Evolutionary conservation across 2,113 vertebrate genomes (phyloP).

Genomic region (Galeopterus variegatus): DNA sequence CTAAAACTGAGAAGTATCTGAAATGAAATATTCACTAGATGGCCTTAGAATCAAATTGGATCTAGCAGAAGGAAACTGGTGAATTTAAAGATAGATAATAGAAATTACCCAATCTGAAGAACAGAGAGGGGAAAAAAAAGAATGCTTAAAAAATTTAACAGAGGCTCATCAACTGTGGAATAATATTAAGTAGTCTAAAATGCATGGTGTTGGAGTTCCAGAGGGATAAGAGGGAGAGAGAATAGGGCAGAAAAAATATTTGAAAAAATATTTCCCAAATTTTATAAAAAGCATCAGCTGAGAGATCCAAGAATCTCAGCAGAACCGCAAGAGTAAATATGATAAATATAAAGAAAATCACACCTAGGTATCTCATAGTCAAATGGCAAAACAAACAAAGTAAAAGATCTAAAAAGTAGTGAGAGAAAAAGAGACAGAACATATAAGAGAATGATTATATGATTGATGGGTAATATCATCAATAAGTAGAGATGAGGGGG

Average conservation of each 20-base stretch:
- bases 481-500: not conserved
- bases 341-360: not conserved
- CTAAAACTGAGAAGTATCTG: not conserved
- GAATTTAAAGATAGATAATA: not conserved
- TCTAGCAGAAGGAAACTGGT: not conserved
- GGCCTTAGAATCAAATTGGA: not conserved
- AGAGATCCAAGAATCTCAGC: not conserved
- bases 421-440: not conserved
- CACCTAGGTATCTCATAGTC: not conserved
- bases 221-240: not conserved
- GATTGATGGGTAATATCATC: not conserved
- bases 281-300: not conserved
- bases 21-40: constrained; percentile 29
- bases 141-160: not conserved
- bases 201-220: not conserved
- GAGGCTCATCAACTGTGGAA: not conserved
- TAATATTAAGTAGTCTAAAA: not conserved
- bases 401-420: not conserved
- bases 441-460: not conserved
- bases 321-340: not conserved
- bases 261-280: not conserved
- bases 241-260: not conserved
- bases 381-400: not conserved
- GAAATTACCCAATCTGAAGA: not conserved
- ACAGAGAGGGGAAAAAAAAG: not conserved